These are phyloP conservation scores for Acleris literana DNA, from an alignment of 2,888 invertebrate species.

Conservation along the genomic window DNA sequence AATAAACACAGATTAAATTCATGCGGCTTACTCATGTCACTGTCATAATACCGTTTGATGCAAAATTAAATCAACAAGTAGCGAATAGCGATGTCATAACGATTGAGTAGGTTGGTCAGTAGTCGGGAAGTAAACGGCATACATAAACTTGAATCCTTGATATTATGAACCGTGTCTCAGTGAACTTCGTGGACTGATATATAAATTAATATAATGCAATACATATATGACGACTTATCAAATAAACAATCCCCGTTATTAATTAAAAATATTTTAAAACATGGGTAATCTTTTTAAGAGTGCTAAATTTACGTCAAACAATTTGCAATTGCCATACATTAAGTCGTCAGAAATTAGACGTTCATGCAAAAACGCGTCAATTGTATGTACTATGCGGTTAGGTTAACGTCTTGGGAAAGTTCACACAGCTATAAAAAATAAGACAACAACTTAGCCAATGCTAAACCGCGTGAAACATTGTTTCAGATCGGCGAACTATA, in stretches of 20 bases:
- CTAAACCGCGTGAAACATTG: slow-evolving; percentile 66
- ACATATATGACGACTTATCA: too few species aligned
- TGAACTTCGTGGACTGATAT: background rate
- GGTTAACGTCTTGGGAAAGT: slow-evolving; percentile 67
- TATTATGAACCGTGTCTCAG: slow-evolving; percentile 1
- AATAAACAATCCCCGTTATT: too few species aligned
- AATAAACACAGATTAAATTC: slow-evolving; percentile 35
- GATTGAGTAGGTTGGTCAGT: slow-evolving; percentile 27
- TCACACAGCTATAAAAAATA: slow-evolving; percentile 66
- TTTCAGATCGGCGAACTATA: slow-evolving; percentile 95
- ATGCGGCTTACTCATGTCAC: slow-evolving; percentile 42
- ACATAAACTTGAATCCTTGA: slow-evolving; percentile 7
- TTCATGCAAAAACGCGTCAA: slow-evolving; percentile 50
- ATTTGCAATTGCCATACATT: slow-evolving; percentile 23
- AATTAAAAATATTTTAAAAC: background rate
- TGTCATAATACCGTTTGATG: slow-evolving; percentile 45
- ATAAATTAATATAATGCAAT: too few species aligned
- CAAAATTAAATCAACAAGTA: slow-evolving; percentile 52
- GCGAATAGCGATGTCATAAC: slow-evolving; percentile 33
- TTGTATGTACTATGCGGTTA: slow-evolving; percentile 35
- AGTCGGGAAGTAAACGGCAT: slow-evolving; percentile 1
- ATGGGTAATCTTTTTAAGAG: background rate
- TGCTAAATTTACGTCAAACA: background rate
- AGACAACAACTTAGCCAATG: slow-evolving; percentile 55
- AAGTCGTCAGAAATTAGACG: slow-evolving; percentile 20